Evolutionary conservation across 2,888 invertebrate genomes (phyloP), one percentile per base, ranked within the genome.

Genomic region (Parthenolecanium corni): DNA sequence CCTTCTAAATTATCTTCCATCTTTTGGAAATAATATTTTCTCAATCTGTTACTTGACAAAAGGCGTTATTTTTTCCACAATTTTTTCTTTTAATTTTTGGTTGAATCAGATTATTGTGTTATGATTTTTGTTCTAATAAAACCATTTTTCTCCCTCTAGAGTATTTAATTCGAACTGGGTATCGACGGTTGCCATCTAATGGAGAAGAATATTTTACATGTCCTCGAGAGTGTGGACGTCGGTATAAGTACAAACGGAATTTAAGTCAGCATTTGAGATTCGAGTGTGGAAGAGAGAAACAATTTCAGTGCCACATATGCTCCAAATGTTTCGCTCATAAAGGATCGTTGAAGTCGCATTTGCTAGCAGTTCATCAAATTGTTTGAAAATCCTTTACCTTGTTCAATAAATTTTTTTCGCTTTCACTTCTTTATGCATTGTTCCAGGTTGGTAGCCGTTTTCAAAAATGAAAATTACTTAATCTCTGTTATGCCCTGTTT

Each of bases 171-270:
- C 31, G 31, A 31, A 9, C 31, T 31, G 31, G 9, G 9, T 31
- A 6, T 31, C 31, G 31, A 31, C 31, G 9, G 31, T 6, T 6
- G 31, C 31, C 31, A 31, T 31, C 31, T 31, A 9, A 4, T 31
- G 9, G 9, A 6, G 31, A 31, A 31, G 31, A 31, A 31, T 31
- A 31, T 9, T 31, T 31, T 9, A 6, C 31, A 6, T 65, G 65
- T 31, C 65, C 65, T 12, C 65, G 64, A 46, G 20, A 56, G 16
- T 64, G 65, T 31, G 64, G 64, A 18, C 52, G 63, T 2, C 44
- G 61, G n/a, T 66, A 66, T 20, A 63, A 64, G 36, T 58, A 62
- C 18, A 53, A 61, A 62, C 12, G 16, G 36, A 38, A 25, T 24
- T 36, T 64, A 14, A 3, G 21, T 1, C 44, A 44, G 16, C 61